Evolutionary conservation across 2,888 invertebrate genomes (phyloP).

Genomic region (Acanthococcus lagerstroemiae): DNA sequence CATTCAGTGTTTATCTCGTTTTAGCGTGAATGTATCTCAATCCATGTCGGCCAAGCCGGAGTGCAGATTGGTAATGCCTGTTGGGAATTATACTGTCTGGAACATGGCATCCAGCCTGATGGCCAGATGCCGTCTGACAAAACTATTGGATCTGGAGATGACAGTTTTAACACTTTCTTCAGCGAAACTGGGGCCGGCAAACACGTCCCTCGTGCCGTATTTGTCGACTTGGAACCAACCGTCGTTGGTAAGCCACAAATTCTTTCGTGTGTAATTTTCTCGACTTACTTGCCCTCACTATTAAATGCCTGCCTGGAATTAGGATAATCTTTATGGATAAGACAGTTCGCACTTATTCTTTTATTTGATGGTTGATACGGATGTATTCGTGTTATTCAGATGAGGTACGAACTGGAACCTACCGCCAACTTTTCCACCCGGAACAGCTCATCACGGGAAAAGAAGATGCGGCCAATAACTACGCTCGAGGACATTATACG

Average conservation of each 20-base stretch:
- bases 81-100: slow-evolving; percentile 79
- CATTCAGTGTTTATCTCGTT: too few relatives aligned
- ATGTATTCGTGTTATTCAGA: slow-evolving; percentile 44
- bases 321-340: too few relatives aligned
- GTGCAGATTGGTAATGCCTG: slow-evolving; percentile 85
- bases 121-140: slow-evolving; percentile 91
- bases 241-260: slow-evolving; percentile 75
- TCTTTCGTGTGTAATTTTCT: too few relatives aligned
- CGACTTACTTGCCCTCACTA: too few relatives aligned
- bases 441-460: slow-evolving; percentile 95
- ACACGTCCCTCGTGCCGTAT: slow-evolving; percentile 88
- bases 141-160: slow-evolving; percentile 81
- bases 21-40: slow-evolving; percentile 71
- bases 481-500: slow-evolving; percentile 95
- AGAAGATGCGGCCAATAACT: slow-evolving; percentile 96
- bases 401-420: slow-evolving; percentile 87
- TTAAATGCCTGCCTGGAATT: too few relatives aligned
- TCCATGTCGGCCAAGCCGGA: slow-evolving; percentile 72
- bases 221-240: slow-evolving; percentile 92
- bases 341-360: too few relatives aligned
- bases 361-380: not conserved
- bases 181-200: slow-evolving; percentile 92
- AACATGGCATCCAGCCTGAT: slow-evolving; percentile 85
- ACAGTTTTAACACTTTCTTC: slow-evolving; percentile 91
- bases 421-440: slow-evolving; percentile 92